Percentiles rank a stretch among this genome's conserved stretches.
Conservation (phyloP, 2,797 vertebrate species). For the Onychomys arenicola region DNA sequence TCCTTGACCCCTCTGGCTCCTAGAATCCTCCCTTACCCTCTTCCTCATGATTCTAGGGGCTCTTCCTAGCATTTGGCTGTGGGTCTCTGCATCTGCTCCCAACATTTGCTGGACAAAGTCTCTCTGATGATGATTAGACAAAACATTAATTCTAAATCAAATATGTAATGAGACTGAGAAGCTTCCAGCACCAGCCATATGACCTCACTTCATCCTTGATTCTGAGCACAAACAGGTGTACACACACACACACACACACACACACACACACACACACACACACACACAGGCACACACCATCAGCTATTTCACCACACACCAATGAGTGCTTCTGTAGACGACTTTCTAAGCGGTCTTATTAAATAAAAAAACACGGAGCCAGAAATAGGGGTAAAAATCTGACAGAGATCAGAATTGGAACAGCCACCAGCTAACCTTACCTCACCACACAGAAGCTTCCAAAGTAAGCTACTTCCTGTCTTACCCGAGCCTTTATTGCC, state of each 20-base stretch:
- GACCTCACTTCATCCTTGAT: not conserved
- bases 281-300: no score
- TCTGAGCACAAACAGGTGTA: not conserved
- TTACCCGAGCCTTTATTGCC: no score
- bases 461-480: no score
- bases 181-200: not conserved
- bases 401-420: no score
- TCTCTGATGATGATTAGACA: not conserved
- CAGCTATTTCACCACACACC: not conserved
- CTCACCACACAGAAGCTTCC: no score
- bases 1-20: not conserved
- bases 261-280: no score
- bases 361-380: no score
- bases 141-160: not conserved
- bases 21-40: not conserved
- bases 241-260: no score
- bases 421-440: no score
- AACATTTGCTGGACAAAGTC: not conserved
- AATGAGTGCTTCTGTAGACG: no score
- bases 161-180: not conserved
- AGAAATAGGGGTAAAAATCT: no score
- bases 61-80: not conserved
- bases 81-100: not conserved
- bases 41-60: not conserved
- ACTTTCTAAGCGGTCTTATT: no score